Evolutionary conservation across 2,888 invertebrate genomes (phyloP).

Genomic region (Polyommatus iphigenia): DNA sequence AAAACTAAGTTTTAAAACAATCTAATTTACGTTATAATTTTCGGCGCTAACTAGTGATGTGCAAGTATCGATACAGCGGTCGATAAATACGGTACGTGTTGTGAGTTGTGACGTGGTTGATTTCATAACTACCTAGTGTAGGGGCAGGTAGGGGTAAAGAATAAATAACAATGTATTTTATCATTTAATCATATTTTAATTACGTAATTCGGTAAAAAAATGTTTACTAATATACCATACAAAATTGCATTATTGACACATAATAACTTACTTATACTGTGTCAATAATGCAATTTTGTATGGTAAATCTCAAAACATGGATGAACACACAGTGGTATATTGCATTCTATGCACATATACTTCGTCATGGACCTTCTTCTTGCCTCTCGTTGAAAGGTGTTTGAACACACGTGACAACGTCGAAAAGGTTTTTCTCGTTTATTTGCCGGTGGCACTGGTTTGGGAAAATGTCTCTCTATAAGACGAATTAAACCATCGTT

Average conservation of each 20-base stretch:
- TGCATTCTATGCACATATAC: constrained; percentile 2
- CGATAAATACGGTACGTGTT: no score
- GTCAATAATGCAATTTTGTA: no score
- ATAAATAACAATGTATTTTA: no score
- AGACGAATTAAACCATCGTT: neutral
- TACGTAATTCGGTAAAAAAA: no score
- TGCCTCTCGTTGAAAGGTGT: neutral
- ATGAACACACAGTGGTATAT: neutral
- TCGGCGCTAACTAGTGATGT: neutral
- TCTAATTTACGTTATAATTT: neutral
- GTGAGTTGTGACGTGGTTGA: no score
- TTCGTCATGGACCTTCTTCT: neutral
- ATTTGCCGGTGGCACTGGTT: neutral
- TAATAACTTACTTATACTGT: no score
- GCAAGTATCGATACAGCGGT: neutral
- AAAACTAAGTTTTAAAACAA: no score
- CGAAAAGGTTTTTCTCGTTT: neutral
- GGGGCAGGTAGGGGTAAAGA: no score
- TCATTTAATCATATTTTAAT: no score
- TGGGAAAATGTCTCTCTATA: constrained; percentile 36
- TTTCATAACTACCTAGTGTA: no score
- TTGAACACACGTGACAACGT: neutral
- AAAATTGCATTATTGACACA: no score
- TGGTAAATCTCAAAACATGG: neutral
- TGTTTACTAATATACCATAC: no score